Conservation (phyloP, 2,888 invertebrate genomes). For the Palloptera scutellata region DNA sequence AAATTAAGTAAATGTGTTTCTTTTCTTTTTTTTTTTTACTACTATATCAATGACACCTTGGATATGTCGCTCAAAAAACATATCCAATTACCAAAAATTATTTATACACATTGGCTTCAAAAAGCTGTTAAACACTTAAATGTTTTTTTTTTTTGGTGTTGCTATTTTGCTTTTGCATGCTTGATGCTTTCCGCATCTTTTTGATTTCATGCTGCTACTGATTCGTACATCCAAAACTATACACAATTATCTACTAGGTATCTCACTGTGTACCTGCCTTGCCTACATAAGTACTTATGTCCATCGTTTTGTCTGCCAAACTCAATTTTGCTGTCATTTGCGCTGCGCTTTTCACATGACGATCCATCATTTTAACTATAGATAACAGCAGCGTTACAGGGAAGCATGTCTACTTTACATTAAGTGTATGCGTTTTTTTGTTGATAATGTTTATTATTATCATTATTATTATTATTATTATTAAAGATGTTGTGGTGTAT, state of each 20-base stretch:
- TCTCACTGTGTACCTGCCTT: not conserved
- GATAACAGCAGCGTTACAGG: too few relatives aligned
- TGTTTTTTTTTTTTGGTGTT: not conserved
- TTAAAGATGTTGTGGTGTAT: constrained; percentile 11
- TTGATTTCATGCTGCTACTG: not conserved
- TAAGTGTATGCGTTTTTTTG: constrained; percentile 19
- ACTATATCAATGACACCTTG: too few relatives aligned
- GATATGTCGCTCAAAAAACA: too few relatives aligned
- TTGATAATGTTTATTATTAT: constrained; percentile 24
- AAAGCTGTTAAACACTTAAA: too few relatives aligned
- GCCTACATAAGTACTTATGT: not conserved
- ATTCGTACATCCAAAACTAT: not conserved
- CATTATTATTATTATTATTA: not conserved
- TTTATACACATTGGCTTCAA: too few relatives aligned
- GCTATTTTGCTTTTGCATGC: too few relatives aligned
- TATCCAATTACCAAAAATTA: too few relatives aligned
- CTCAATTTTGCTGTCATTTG: constrained; percentile 34
- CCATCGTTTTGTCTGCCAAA: not conserved
- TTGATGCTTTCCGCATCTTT: not conserved
- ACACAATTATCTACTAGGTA: too few relatives aligned
- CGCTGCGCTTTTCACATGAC: not conserved
- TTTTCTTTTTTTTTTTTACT: too few relatives aligned
- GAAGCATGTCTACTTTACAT: not conserved
- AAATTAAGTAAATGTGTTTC: too few relatives aligned
- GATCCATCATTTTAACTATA: not conserved